phyloP scores from a whole-genome alignment of 2,797 vertebrate species.

The Melanogrammus aeglefinus region DNA sequence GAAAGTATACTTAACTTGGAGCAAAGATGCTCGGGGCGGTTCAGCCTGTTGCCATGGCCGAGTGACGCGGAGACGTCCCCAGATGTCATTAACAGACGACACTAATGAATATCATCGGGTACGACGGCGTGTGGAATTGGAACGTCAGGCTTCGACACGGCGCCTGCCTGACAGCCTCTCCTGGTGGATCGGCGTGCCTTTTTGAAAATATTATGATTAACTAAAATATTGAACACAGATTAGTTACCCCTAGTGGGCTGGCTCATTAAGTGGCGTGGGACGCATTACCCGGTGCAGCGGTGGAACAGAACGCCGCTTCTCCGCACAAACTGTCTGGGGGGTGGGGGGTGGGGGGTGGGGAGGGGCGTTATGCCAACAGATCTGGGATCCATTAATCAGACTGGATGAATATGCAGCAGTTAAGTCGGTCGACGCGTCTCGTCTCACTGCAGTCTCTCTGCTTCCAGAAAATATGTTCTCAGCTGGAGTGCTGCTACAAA shows the following conservation, averaged over 20 bases:
- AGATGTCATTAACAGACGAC: neutral
- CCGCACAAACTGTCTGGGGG: neutral
- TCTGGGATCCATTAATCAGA: slow-evolving; percentile 2
- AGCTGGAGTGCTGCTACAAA: neutral
- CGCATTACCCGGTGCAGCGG: neutral
- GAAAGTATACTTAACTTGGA: no score
- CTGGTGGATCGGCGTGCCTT: neutral
- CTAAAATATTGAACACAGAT: neutral
- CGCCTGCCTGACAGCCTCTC: neutral
- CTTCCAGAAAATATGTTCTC: neutral
- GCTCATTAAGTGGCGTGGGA: neutral
- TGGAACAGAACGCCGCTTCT: neutral
- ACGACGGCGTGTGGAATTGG: neutral
- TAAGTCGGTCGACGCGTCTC: neutral
- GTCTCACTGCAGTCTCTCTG: neutral
- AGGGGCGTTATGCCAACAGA: slow-evolving; percentile 43
- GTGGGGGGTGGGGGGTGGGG: neutral
- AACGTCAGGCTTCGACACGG: neutral
- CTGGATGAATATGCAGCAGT: slow-evolving; percentile 1
- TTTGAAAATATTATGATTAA: neutral
- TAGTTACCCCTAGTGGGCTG: neutral
- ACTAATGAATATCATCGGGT: neutral
- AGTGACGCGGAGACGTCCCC: neutral
- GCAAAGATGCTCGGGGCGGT: no score
- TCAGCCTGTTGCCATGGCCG: neutral